phyloP scores from a whole-genome alignment of 2,888 invertebrate genomes.

The Plagiodera versicolora region DNA sequence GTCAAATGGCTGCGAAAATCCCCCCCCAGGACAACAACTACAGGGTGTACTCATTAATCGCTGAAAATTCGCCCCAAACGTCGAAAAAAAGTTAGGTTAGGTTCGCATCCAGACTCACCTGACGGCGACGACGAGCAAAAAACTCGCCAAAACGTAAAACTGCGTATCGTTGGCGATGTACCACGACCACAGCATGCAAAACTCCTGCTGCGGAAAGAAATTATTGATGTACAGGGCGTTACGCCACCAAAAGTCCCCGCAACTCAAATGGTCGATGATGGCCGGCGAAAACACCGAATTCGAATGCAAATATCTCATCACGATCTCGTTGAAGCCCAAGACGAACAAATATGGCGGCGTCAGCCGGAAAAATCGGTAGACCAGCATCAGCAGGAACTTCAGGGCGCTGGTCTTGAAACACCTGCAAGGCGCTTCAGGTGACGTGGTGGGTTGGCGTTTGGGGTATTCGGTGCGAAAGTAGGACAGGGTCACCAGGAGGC shows the following conservation, averaged over 20 bases:
- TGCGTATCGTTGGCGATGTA: conserved; percentile 81
- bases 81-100: no score
- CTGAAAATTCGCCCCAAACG: no score
- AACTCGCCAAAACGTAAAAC: conserved; percentile 71
- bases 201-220: conserved; percentile 72
- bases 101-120: conserved; percentile 59
- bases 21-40: no score
- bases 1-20: no score
- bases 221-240: conserved; percentile 83
- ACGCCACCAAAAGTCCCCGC: conserved; percentile 80
- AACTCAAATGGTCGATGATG: conserved; percentile 71
- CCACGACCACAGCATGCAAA: conserved; percentile 85
- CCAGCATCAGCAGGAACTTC: conserved; percentile 58
- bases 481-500: conserved; percentile 71
- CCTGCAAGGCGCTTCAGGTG: conserved; percentile 46
- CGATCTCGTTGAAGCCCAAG: conserved; percentile 72
- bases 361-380: conserved; percentile 71
- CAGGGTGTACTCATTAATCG: no score
- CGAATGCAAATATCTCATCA: conserved; percentile 67
- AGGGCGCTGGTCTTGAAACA: conserved; percentile 54
- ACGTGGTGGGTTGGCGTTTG: conserved; percentile 51
- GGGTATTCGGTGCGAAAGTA: conserved; percentile 68
- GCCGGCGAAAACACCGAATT: conserved; percentile 74
- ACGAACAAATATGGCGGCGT: conserved; percentile 83
- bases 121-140: conserved; percentile 66